Evolutionary conservation across 2,888 invertebrate genomes (phyloP), one percentile per base, ranked within the genome.

Genomic region (Yponomeuta malinellus): DNA sequence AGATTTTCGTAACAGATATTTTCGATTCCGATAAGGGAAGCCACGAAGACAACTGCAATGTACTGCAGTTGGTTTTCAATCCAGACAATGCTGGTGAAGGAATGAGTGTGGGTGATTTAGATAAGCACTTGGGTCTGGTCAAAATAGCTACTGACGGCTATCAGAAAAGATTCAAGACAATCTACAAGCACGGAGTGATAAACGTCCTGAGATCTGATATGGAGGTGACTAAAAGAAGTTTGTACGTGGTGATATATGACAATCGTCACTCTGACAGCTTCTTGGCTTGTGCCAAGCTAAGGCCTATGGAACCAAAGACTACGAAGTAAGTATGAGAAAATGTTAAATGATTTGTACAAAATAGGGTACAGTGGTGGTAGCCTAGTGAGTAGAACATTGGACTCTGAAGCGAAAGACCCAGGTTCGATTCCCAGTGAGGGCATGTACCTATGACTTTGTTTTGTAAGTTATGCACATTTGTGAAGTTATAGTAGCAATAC

Each of bases 1-100:
- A 97, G 81, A 94, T 98, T 71, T 97, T 95, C 80, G 96, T 96
- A 31, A 98, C 98, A 0, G 98, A 98, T 80, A 96, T 97, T 74
- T 95, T 97, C 67, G 96, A 97, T 78, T 93, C 95, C 0, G 95
- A 90, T 71, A 89, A 83, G 75, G 95, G 95, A 70, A 93, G 94
- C 73, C 93, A 94, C 15, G 95, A 95, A 75, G 94, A 95, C 70
- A 95, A 96, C 78, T 98, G 98, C 83, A 96, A 98, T 83, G 95
- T 96, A 73, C 89, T 98, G 8, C 97, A 97, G 82, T 87, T 96
- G 52, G 94, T 98, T 0, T 97, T 97, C 78, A 97, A 98, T 89
- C 97, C 97, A 0, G 94, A 96, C 74, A 95, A 95, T 74, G 93
- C 93, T 69, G 95, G 95, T 0, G 87, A 93, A 15, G 95, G 94